Conservation (phyloP, 2,113 vertebrate genomes). For the Pimephales promelas region DNA sequence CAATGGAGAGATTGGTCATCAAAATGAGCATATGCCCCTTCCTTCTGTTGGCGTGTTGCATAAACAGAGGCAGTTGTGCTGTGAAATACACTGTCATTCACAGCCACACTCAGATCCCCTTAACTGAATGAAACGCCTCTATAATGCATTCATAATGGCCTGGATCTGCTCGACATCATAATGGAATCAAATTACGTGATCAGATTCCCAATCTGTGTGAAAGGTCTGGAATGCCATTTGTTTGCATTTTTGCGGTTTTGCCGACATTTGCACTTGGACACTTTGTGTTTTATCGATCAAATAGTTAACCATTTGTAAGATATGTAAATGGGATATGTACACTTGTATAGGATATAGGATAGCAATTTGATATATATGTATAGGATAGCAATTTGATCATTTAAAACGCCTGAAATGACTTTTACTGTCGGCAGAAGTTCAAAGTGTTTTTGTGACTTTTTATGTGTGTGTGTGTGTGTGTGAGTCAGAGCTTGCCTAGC, state of each 20-base stretch:
- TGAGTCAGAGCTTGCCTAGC: not conserved
- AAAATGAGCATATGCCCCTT: conserved; percentile 11
- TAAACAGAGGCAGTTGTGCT: not conserved
- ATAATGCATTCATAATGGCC: conserved; percentile 35
- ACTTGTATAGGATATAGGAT: not conserved
- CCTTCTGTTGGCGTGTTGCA: conserved; percentile 21
- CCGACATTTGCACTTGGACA: not conserved
- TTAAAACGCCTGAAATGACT: not conserved
- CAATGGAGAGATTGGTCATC: not conserved
- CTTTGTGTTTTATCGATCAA: conserved; percentile 4
- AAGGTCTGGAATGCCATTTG: conserved; percentile 7
- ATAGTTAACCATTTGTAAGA: not conserved
- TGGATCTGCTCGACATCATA: conserved; percentile 26
- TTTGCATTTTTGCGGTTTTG: not conserved
- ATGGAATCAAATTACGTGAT: conserved; percentile 22
- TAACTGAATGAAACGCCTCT: conserved; percentile 14
- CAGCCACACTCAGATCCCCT: conserved; percentile 13
- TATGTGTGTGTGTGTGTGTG: conserved; percentile 24
- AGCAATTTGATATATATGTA: too few relatives aligned
- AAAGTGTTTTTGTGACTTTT: conserved; percentile 37
- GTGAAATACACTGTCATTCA: conserved; percentile 12
- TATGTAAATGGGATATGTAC: conserved; percentile 2
- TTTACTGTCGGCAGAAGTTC: conserved; percentile 38
- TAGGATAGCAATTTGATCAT: not conserved
- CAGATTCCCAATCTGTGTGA: conserved; percentile 3